Evolutionary conservation across 1,140 invertebrate genomes (phyloP).

Genomic region (Condylostylus longicornis): DNA sequence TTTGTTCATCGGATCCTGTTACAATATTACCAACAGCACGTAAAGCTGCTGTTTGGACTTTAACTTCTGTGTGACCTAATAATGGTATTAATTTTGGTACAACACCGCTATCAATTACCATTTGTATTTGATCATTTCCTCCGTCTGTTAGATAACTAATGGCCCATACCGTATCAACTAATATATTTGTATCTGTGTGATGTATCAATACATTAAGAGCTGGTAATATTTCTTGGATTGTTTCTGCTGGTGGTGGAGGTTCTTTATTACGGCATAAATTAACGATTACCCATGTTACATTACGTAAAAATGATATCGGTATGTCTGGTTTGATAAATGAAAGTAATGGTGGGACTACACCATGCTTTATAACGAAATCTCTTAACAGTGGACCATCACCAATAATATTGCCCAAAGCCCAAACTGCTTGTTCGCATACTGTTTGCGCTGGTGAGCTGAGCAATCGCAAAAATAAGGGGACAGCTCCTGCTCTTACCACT

Average conservation of each 20-base stretch:
- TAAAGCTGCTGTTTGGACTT: conserved; percentile 93
- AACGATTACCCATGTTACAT: conserved; percentile 97
- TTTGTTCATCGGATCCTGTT: conserved; percentile 97
- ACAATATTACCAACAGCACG: conserved; percentile 98
- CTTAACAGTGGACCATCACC: conserved; percentile 81
- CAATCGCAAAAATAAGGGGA: conserved; percentile 85
- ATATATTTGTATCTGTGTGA: conserved; percentile 89
- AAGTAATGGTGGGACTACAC: conserved; percentile 75
- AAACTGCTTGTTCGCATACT: conserved; percentile 97
- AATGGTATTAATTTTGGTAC: conserved; percentile 90
- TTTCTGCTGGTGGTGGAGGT: conserved; percentile 69
- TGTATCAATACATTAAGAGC: conserved; percentile 87
- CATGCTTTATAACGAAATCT: conserved; percentile 83
- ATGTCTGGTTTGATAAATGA: conserved; percentile 87
- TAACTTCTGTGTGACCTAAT: conserved; percentile 89
- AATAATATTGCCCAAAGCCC: conserved; percentile 92
- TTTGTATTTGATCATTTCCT: conserved; percentile 97
- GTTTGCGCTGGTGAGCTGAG: conserved; percentile 86
- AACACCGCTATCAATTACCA: conserved; percentile 93
- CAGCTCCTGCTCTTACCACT: conserved; percentile 82
- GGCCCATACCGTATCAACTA: conserved; percentile 98
- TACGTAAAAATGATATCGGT: conserved; percentile 80
- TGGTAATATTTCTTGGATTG: conserved; percentile 86
- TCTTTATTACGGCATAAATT: conserved; percentile 95
- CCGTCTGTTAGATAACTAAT: conserved; percentile 97